Evolutionary conservation across 2,888 invertebrate genomes (phyloP), one percentile per base, ranked within the genome.

Genomic region (Pediacus dermestoides): DNA sequence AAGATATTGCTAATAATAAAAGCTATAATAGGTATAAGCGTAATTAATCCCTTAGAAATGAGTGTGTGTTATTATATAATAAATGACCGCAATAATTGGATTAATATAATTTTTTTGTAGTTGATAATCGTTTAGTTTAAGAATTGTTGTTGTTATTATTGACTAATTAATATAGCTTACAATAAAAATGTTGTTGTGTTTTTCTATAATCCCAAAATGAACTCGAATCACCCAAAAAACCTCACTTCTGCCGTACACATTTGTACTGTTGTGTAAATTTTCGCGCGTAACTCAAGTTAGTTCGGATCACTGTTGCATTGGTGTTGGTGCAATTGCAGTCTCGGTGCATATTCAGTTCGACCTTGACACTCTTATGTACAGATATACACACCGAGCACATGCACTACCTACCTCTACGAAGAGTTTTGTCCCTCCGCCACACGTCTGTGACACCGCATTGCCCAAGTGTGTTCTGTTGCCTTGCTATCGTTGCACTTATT

Each of bases 361-460:
- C 67, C 67, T 67, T 67, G 67, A 66, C 67, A 67, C 67, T 67
- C 67, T 67, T 64, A 28, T 55, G 51, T 14, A 35, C 23, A 18
- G 37, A 41, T 32, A 21, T 18, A 31, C 36, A 14, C 25, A 37
- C 39, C 21, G 21, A 31, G 33, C 30, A 30, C n/a, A n/a, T n/a
- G n/a, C n/a, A n/a, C n/a, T n/a, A n/a, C 16, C 32, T 31, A 41
- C 25, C 34, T 34, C 21, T 23, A 25, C 39, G 39, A 21, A 33
- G 39, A 18, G n/a, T n/a, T n/a, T 23, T 30, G 42, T 37, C 38
- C 39, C 39, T 40, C 14, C 34, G 39, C n/a, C n/a, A n/a, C n/a
- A n/a, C n/a, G n/a, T n/a, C n/a, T n/a, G n/a, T n/a, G n/a, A n/a
- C n/a, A 13, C 28, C 4, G 9, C 25, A 4, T 9, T 25, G 10